Evolutionary conservation across 2,888 invertebrate genomes (phyloP).

Genomic region (Hirudinaria manillensis): DNA sequence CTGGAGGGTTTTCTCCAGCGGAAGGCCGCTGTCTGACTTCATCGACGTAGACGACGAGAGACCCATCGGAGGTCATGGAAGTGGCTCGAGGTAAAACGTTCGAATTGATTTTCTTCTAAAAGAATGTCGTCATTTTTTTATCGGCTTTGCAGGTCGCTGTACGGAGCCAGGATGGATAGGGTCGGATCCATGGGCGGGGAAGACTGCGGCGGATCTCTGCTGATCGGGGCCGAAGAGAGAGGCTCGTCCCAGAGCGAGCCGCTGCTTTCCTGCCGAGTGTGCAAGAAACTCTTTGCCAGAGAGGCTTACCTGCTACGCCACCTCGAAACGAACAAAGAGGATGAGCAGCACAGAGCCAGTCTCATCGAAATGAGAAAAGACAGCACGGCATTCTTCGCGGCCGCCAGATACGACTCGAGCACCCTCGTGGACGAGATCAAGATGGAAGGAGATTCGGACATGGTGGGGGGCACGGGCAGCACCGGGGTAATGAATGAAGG

Average conservation of each 20-base stretch:
- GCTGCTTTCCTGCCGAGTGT: conserved; percentile 37
- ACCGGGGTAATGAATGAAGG: conserved; percentile 15
- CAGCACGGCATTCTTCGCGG: conserved; percentile 21
- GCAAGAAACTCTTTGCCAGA: conserved; percentile 40
- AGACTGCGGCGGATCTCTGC: conserved; percentile 2
- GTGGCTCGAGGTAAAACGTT: not conserved
- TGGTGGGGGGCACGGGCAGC: not conserved
- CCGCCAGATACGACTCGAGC: conserved; percentile 25
- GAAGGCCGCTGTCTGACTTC: conserved; percentile 39
- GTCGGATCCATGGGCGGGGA: conserved; percentile 3
- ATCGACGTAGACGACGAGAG: conserved; percentile 34
- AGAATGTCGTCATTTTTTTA: not conserved
- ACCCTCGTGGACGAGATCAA: conserved; percentile 15
- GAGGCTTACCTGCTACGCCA: conserved; percentile 39
- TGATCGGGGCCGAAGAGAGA: conserved; percentile 25
- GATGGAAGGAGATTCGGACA: conserved; percentile 8
- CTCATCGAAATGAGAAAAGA: conserved; percentile 33
- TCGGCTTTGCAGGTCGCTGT: not conserved
- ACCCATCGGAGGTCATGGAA: not conserved
- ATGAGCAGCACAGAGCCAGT: conserved; percentile 35
- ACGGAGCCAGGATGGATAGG: not conserved
- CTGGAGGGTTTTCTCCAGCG: conserved; percentile 40
- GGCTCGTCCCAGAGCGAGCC: conserved; percentile 16
- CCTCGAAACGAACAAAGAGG: conserved; percentile 40
- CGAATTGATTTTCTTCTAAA: no score